Conservation (phyloP, 2,888 invertebrate genomes). For the Eupithecia inturbata region DNA sequence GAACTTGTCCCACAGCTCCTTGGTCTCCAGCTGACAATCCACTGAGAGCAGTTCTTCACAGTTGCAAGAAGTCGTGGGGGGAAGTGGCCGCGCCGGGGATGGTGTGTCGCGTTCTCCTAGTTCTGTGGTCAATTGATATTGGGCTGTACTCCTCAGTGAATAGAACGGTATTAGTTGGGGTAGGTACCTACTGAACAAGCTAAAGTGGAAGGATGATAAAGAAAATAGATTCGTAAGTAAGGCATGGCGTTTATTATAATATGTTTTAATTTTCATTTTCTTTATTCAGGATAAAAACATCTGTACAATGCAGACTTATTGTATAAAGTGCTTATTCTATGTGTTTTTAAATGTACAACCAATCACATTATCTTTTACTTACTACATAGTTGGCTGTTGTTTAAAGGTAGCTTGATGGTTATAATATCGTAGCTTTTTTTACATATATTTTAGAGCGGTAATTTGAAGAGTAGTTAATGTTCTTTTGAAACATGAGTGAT, state of each 20-base stretch:
- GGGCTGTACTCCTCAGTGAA: not conserved
- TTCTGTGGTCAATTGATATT: constrained; percentile 56
- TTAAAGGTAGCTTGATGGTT: no score
- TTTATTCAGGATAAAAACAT: no score
- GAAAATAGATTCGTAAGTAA: not conserved
- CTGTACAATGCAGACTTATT: no score
- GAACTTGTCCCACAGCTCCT: constrained; percentile 98
- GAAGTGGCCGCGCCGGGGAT: constrained; percentile 74
- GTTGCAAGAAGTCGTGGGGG: constrained; percentile 87
- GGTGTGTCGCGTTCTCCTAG: constrained; percentile 80
- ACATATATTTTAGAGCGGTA: no score
- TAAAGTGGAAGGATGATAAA: not conserved
- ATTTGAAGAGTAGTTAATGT: no score
- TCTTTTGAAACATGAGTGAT: no score
- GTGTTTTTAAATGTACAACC: no score
- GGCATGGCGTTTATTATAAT: not conserved
- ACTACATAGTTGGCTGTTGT: no score
- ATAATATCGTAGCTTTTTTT: no score
- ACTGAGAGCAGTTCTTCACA: constrained; percentile 93
- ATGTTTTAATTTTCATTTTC: no score
- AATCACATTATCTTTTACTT: no score
- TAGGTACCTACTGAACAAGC: not conserved
- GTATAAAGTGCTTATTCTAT: no score
- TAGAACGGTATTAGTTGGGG: not conserved
- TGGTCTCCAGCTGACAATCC: constrained; percentile 96